These are phyloP conservation scores for Nannoperca obscura DNA, from an alignment of 2,797 vertebrate species.

Conservation along the genomic window DNA sequence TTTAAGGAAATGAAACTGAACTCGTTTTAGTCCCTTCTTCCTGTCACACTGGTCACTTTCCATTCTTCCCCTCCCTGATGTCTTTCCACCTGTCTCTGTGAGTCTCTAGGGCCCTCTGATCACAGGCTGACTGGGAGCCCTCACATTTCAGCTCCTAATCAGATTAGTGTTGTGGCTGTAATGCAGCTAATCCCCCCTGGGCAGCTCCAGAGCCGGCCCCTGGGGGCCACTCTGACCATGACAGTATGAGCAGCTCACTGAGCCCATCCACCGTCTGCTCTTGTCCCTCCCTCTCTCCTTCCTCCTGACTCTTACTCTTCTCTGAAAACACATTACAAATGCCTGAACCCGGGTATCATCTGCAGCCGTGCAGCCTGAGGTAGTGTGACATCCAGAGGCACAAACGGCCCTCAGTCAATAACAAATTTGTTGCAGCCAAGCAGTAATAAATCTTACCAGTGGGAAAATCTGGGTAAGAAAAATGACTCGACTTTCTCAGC, in stretches of 20 bases:
- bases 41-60: neutral
- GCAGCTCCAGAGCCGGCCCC: constrained; percentile 46
- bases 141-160: constrained; percentile 79
- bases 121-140: constrained; percentile 61
- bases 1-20: constrained; percentile 10
- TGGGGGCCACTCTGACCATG: constrained; percentile 42
- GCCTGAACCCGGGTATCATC: constrained; percentile 15
- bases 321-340: neutral
- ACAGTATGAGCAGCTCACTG: constrained; percentile 19
- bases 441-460: constrained; percentile 36
- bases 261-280: constrained; percentile 24
- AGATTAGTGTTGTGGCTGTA: constrained; percentile 72
- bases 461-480: constrained; percentile 36
- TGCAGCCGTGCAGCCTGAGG: constrained; percentile 28
- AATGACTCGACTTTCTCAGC: constrained; percentile 51
- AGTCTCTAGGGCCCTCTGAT: constrained; percentile 54
- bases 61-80: constrained; percentile 2
- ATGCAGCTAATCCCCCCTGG: constrained; percentile 68
- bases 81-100: constrained; percentile 52
- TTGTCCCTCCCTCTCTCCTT: constrained; percentile 1
- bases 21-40: constrained; percentile 3
- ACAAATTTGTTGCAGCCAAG: constrained; percentile 33
- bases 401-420: constrained; percentile 12
- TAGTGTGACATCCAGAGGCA: constrained; percentile 16
- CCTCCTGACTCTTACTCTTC: constrained; percentile 18